A percentile compares a stretch with the other conserved stretches of the same genome.
Evolutionary conservation across 2,888 invertebrate genomes (phyloP).

Genomic region (Dryobota labecula): DNA sequence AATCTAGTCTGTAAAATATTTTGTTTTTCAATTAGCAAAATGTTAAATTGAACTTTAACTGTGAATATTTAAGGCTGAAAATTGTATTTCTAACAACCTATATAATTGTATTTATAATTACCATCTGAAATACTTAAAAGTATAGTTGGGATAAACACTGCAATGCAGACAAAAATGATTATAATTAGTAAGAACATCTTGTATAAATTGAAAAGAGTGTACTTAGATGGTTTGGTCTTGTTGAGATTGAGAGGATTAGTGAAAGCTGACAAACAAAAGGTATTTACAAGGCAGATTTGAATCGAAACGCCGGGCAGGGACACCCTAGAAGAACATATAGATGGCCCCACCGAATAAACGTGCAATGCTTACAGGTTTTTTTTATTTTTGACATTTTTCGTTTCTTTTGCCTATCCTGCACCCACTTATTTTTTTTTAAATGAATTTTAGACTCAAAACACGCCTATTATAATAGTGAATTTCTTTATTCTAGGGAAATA

Average conservation of each 20-base stretch:
- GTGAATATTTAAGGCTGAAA: constrained; percentile 15
- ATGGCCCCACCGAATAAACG: too few relatives aligned
- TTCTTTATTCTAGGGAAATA: too few relatives aligned
- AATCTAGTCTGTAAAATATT: constrained; percentile 25
- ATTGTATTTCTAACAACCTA: constrained; percentile 9
- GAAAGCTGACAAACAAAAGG: background rate
- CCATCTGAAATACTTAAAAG: constrained; percentile 18
- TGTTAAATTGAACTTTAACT: constrained; percentile 22
- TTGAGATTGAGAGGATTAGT: background rate
- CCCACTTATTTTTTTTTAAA: too few relatives aligned
- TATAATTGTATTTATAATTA: constrained; percentile 17
- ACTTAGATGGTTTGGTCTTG: background rate
- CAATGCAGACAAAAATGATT: constrained; percentile 21
- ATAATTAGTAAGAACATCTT: background rate
- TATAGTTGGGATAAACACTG: constrained; percentile 23
- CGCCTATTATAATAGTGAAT: too few relatives aligned
- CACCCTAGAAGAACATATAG: background rate
- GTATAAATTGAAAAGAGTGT: background rate
- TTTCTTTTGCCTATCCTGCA: too few relatives aligned
- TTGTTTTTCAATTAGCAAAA: constrained; percentile 20
- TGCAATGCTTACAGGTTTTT: too few relatives aligned
- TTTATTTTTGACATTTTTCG: too few relatives aligned
- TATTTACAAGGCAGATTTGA: background rate
- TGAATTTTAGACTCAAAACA: too few relatives aligned
- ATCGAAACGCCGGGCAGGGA: fast-evolving